These are phyloP conservation scores for Trachythela sp. DNA, from an alignment of 64 coral and sea anemone genomes.

Conservation along the genomic window DNA sequence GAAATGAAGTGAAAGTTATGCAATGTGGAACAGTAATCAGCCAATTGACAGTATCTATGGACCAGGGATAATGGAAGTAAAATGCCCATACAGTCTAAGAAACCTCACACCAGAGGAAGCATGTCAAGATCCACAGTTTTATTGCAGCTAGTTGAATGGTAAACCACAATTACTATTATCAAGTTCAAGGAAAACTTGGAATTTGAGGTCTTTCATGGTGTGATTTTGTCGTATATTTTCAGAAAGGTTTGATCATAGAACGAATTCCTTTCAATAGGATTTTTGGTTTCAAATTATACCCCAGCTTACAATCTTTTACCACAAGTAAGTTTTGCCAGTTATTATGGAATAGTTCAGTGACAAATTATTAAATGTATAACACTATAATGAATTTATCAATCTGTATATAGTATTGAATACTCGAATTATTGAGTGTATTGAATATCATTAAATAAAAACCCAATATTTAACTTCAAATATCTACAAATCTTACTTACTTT, in stretches of 20 bases:
- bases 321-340: not conserved
- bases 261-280: not conserved
- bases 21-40: conserved; percentile 41
- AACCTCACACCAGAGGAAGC: conserved; percentile 38
- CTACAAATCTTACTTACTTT: no score
- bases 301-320: not conserved
- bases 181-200: not conserved
- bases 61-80: conserved; percentile 47
- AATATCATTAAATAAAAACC: no score
- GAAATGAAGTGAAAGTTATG: conserved; percentile 36
- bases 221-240: conserved; percentile 5
- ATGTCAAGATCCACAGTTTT: conserved; percentile 29
- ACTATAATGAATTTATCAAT: no score
- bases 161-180: conserved; percentile 8
- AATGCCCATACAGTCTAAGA: conserved; percentile 38
- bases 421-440: no score
- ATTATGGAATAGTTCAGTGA: not conserved
- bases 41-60: conserved; percentile 40
- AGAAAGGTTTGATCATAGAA: not conserved
- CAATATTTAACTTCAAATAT: no score
- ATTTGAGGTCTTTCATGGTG: not conserved
- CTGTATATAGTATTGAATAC: no score
- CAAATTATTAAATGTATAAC: no score
- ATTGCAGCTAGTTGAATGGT: not conserved
- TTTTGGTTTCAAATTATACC: not conserved